Evolutionary conservation across 1,140 invertebrate genomes (phyloP), one percentile per base, ranked within the genome.

Genomic region (Cotesia vestalis): DNA sequence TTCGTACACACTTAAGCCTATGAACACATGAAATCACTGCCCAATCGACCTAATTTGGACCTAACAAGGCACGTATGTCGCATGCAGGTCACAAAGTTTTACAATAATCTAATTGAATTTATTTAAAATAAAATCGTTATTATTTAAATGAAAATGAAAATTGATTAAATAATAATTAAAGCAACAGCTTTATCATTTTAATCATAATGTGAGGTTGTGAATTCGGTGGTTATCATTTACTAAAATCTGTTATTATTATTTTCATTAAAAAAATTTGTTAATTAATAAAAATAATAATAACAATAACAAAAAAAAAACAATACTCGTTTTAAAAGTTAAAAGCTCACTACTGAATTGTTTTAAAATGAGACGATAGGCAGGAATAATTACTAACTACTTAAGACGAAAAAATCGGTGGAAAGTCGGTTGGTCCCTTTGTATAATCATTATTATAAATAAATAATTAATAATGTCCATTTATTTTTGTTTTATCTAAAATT

Each of bases 21-120:
- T 86, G 85, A 87, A 87, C 86, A 87, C 86, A 87, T 87, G 84
- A 85, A 86, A 86, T 87, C 84, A 87, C 86, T 86, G 84, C 85
- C 85, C 83, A 83, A 86, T 87, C 82, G 80, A 84, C 81, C 79
- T 35, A 80, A 83, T 85, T 84, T 84, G 83, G 83, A 86, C 84
- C 83, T 84, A 83, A 80, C 76, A 86, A 85, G 82, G 83, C 83
- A 84, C 81, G 83, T 75, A 76, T 80, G 75, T 83, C 79, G 78
- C 77, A 46, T 78, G 75, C 76, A 73, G 63, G 55, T 64, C 62
- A 8, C 36, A 51, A 62, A n/a, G 4, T 55, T 55, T 55, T 55
- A 55, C 14, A 55, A 52, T n/a, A 11, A 34, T 35, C 27, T 55
- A 57, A 34, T 68, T 20, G 27, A 52, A 38, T 69, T 69, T 38